phyloP scores from a whole-genome alignment of 1,140 invertebrate genomes.

The Drosophila virilis region DNA sequence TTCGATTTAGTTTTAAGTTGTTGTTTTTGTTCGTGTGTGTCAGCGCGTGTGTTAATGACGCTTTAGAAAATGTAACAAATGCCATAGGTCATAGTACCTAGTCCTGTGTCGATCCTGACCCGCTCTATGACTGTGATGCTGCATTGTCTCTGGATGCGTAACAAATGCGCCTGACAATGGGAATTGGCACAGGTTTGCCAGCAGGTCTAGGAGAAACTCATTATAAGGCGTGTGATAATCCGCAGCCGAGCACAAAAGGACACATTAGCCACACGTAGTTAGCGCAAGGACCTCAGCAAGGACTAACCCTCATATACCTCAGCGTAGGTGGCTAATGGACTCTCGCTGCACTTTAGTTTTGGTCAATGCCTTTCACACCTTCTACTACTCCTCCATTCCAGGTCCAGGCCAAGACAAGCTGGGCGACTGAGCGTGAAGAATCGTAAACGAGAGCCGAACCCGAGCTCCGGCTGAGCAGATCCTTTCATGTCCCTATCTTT shows the following conservation, averaged over 20 bases:
- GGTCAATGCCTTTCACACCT: constrained; percentile 81
- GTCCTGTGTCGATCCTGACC: not conserved
- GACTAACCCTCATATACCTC: constrained; percentile 9
- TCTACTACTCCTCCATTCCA: constrained; percentile 12
- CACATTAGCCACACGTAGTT: constrained; percentile 81
- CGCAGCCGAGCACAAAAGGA: constrained; percentile 65
- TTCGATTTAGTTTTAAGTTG: constrained; percentile 71
- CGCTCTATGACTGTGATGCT: constrained; percentile 25
- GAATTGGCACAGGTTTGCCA: constrained; percentile 80
- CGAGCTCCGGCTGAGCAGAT: constrained; percentile 17
- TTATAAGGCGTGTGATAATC: constrained; percentile 80
- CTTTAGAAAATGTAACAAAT: constrained; percentile 45
- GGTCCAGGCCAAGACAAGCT: not conserved
- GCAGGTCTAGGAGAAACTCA: constrained; percentile 64
- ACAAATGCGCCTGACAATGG: constrained; percentile 52
- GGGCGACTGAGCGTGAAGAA: constrained; percentile 66
- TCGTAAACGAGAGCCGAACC: constrained; percentile 37
- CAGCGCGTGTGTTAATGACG: constrained; percentile 61
- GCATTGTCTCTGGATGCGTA: constrained; percentile 63
- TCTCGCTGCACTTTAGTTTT: constrained; percentile 71
- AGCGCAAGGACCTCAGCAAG: constrained; percentile 61
- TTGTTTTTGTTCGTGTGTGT: constrained; percentile 40
- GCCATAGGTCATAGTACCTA: not conserved
- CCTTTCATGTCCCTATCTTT: constrained; percentile 57
- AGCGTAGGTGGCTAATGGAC: constrained; percentile 77